These are phyloP conservation scores for Margarornis squamiger DNA, from an alignment of 2,797 vertebrate genomes.

Conservation along the genomic window DNA sequence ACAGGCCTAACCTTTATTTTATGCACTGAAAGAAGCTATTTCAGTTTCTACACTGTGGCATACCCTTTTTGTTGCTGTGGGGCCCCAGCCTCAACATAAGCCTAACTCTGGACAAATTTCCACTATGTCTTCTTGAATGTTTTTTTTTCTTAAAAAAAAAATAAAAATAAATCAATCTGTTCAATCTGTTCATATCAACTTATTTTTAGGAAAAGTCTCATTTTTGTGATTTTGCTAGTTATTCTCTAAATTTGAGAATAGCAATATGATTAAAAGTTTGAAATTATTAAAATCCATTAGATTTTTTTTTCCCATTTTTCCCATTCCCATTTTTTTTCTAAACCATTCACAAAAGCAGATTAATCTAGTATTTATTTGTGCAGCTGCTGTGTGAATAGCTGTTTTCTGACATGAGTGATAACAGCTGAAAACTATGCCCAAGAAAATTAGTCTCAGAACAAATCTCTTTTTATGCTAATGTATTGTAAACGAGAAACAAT, in stretches of 20 bases:
- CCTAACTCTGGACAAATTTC: not conserved
- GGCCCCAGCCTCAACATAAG: not conserved
- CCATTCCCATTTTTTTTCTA: no score
- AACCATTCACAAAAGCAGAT: not conserved
- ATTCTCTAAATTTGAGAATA: not conserved
- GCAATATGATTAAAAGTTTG: not conserved
- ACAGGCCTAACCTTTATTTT: not conserved
- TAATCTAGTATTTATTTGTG: not conserved
- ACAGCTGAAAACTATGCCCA: not conserved
- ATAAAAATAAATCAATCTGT: not conserved
- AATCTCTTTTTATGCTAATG: not conserved
- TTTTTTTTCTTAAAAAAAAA: not conserved
- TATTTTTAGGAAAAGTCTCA: not conserved
- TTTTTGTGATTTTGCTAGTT: not conserved
- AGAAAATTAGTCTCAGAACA: not conserved
- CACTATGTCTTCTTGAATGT: not conserved
- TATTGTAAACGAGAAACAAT: not conserved
- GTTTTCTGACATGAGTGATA: not conserved
- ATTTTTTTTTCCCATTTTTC: not conserved
- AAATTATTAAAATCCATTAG: not conserved
- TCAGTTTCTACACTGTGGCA: not conserved
- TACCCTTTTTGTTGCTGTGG: not conserved
- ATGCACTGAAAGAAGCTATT: not conserved
- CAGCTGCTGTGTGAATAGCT: not conserved
- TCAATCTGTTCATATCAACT: not conserved